Base-by-base conservation (phyloP, 2,113 vertebrate genomes). In the Haemorhous mexicanus region DNA sequence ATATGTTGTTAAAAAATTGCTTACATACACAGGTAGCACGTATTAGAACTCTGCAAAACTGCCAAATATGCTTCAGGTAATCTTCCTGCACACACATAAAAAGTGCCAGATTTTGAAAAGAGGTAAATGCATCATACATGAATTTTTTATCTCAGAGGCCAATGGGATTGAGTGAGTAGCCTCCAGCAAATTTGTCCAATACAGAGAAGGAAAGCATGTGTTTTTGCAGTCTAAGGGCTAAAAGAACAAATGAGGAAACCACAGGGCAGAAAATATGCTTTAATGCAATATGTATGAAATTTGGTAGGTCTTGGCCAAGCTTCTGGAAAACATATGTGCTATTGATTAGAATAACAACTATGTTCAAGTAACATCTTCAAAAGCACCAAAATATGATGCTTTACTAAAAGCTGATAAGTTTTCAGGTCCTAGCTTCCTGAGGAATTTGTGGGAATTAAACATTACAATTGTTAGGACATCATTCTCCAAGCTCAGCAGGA, bases 61-160 rank as follows among this genome's bases (percentile, higher is more conserved):
- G 91, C 90, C 95, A 88, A 83, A 87, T 84, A 56, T 19, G 39
- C 87, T 95, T 93, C 66, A 96, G 70, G 93, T 96, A 88, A 95
- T 96, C 82, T 95, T 87, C 27, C 16, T 0, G 0, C 69, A 58
- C 16, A 20, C n/a, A 79, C 8, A 89, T 74, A 94, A 81, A 83
- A 59, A 69, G 13, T 74, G 55, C 9, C 90, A 76, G 46, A 67
- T 90, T 95, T 89, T 86, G 47, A 61, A 81, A 91, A 91, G 59
- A 30, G 73, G 46, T 86, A 67, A 70, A 85, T 81, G 46, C 64
- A 92, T 88, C 94, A 69, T 68, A 58, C 43, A 91, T 83, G 13
- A 63, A 90, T 82, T 90, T 96, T 78, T 81, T 52, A 93, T 84
- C 47, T 93, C 32, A 0, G 47, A 90, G 94, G 1, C 83, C 62